Conservation (phyloP, 2,888 invertebrate genomes). For the Ypsolopha sequella region DNA sequence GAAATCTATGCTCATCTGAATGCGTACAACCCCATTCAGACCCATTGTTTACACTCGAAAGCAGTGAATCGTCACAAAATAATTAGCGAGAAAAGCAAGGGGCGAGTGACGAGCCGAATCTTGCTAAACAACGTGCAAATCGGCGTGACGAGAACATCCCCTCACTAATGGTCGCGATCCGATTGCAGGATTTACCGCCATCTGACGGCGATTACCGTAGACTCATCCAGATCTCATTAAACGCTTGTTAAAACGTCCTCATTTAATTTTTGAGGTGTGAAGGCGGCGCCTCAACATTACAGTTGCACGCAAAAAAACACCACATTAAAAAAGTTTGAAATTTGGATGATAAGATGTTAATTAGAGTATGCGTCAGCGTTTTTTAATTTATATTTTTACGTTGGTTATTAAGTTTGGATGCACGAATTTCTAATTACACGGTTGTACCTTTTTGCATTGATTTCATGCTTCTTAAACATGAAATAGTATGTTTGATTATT, state of each 20-base stretch:
- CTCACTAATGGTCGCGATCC: not conserved
- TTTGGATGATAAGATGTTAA: slow-evolving; percentile 3
- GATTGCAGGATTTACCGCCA: not conserved
- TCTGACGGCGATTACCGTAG: not conserved
- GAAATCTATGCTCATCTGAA: slow-evolving; percentile 5
- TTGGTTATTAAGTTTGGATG: not conserved
- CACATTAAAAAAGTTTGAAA: not conserved
- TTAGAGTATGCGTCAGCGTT: slow-evolving; percentile 1
- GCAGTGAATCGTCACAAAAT: slow-evolving; percentile 35
- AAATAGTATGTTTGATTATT: no score
- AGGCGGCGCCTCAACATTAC: not conserved
- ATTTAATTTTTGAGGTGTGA: not conserved
- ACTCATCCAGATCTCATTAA: not conserved
- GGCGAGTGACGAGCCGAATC: not conserved
- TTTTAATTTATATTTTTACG: slow-evolving; percentile 2
- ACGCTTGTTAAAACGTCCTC: not conserved
- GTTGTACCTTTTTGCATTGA: not conserved
- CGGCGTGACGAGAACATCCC: slow-evolving; percentile 4
- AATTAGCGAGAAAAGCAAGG: slow-evolving; percentile 26
- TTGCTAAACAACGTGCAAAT: slow-evolving; percentile 4
- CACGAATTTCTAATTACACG: slow-evolving; percentile 3
- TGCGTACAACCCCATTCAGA: slow-evolving; percentile 7
- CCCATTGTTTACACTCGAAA: slow-evolving; percentile 32
- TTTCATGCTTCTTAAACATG: not conserved
- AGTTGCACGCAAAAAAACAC: not conserved